Conservation (phyloP, 2,888 invertebrate genomes). For the Rhabditoides inermis region DNA sequence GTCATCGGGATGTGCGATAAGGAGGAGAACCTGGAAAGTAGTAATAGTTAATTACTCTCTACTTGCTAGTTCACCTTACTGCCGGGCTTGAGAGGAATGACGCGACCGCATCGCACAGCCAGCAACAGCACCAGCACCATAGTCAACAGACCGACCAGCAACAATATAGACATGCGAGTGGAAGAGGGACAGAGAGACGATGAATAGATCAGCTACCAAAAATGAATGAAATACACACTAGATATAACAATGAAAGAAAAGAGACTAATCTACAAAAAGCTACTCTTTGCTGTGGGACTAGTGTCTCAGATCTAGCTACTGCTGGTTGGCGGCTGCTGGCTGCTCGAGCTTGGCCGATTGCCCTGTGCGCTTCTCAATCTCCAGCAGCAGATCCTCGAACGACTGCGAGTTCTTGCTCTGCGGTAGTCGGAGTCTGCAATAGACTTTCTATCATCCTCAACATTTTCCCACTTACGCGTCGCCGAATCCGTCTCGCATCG, state of each 20-base stretch:
- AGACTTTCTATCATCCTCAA: background rate
- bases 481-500: constrained; percentile 34
- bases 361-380: too few species aligned
- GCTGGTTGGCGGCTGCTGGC: too few species aligned
- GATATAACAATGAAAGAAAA: too few species aligned
- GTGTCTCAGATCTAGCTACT: too few species aligned
- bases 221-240: too few species aligned
- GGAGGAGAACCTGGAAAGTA: constrained; percentile 62
- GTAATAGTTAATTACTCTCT: background rate
- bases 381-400: constrained; percentile 33
- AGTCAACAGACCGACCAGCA: background rate
- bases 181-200: background rate
- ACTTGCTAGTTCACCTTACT: background rate
- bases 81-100: background rate
- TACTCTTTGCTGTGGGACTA: too few species aligned
- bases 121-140: background rate
- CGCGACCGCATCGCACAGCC: background rate
- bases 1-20: constrained; percentile 93
- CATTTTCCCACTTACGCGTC: constrained; percentile 17
- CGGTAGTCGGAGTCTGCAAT: constrained; percentile 24
- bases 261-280: too few species aligned
- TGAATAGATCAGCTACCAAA: too few species aligned
- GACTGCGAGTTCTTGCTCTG: constrained; percentile 26
- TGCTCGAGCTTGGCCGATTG: too few species aligned
- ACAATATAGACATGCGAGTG: background rate